These are phyloP conservation scores for Eleutherodactylus coqui DNA, from an alignment of 2,797 vertebrate species.

Conservation along the genomic window DNA sequence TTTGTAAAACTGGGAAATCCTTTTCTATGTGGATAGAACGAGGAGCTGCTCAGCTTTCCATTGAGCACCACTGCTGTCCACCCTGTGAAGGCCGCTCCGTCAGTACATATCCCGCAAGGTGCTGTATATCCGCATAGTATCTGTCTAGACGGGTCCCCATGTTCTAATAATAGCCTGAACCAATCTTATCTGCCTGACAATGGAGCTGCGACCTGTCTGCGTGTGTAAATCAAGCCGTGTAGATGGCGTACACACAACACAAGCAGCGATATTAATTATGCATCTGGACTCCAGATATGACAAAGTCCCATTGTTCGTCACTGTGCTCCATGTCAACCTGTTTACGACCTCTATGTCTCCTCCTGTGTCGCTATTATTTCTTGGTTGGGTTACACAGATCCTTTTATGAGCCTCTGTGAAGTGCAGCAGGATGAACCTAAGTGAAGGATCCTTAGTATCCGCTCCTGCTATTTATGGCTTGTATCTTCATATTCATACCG, in stretches of 20 bases:
- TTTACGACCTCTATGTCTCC: constrained; percentile 36
- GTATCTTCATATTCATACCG: no score
- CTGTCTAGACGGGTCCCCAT: background rate
- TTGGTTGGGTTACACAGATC: constrained; percentile 56
- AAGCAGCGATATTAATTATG: constrained; percentile 56
- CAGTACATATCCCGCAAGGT: background rate
- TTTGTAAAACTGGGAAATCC: no score
- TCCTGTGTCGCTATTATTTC: constrained; percentile 44
- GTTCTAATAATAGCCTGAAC: background rate
- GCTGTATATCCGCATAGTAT: background rate
- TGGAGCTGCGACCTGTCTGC: constrained; percentile 1
- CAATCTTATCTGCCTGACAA: constrained; percentile 10
- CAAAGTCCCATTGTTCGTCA: constrained; percentile 36
- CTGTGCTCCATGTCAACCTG: constrained; percentile 35
- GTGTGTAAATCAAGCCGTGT: constrained; percentile 35
- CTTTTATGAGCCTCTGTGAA: constrained; percentile 31
- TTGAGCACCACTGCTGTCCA: no score
- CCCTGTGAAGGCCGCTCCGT: no score
- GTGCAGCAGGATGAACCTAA: no score
- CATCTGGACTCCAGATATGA: constrained; percentile 41
- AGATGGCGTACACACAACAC: constrained; percentile 41
- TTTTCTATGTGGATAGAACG: no score
- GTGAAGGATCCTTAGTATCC: no score
- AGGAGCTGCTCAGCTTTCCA: no score
- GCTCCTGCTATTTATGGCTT: no score